Base-by-base conservation (phyloP, 2,888 invertebrate species). In the Galerucella nymphaeae region DNA sequence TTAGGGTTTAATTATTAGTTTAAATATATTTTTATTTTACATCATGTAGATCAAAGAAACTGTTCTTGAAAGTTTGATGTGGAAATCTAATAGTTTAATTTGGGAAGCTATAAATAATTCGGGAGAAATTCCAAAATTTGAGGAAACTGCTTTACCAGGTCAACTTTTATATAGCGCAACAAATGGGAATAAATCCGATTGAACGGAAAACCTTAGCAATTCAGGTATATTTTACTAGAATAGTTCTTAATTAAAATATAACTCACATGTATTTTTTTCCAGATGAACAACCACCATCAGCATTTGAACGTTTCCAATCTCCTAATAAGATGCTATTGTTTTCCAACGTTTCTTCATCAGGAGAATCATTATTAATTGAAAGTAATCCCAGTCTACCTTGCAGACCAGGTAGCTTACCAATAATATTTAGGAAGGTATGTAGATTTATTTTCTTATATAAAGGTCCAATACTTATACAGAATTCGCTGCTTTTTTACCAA, bases 1-100 rank as follows among this genome's bases (percentile, higher is more conserved):
- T 23, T 23, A 23, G 23, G 23, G 23, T 3, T n/a, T n/a, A n/a
- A n/a, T n/a, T n/a, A n/a, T n/a, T n/a, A n/a, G 23, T 30, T 2
- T 4, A 30, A 30, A 30, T 30, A 30, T 30, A 3, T 23, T 3
- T 30, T n/a, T 18, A 57, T 71, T 71, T 59, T 74, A 64, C 82
- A 9, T 53, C 70, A 73, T 83, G 14, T 84, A 95, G 92, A 94
- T 98, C 67, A 99, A 99, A 86, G 99, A 99, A 87, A 93, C 93
- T 82, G 96, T 98, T 69, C 87, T 99, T 69, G 99, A 99, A 83
- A 93, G 93, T 9, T 85, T 96, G 76, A 96, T 96, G 2, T 99
- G 99, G 99, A 90, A 91, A 74, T 90, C 90, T 13, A 91, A 91
- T 71, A 98, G 98, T 80, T 94, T 95, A 0, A 84, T 99, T 42